Conservation (phyloP, 2,113 vertebrate species). For the Albula goreensis region DNA sequence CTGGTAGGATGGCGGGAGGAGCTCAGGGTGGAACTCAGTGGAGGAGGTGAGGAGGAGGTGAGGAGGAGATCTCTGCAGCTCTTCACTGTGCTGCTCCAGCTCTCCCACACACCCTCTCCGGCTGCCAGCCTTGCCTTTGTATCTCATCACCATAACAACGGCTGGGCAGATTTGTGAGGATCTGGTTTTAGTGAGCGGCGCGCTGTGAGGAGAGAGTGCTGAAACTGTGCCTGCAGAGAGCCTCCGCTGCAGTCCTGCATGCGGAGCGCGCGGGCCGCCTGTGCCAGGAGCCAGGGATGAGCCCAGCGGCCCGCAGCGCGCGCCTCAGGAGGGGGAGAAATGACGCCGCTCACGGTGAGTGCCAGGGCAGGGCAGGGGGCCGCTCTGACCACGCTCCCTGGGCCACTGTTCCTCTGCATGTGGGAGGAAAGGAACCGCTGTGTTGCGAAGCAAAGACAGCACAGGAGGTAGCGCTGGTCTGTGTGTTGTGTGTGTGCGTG, state of each 20-base stretch:
- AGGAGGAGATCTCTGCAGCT: too few relatives aligned
- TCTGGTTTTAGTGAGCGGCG: neutral
- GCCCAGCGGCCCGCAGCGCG: constrained; percentile 37
- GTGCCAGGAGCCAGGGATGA: constrained; percentile 36
- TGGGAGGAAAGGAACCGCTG: constrained; percentile 29
- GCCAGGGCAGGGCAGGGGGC: constrained; percentile 6
- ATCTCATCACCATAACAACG: constrained; percentile 78
- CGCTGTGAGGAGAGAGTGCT: constrained; percentile 3
- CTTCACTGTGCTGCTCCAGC: too few relatives aligned
- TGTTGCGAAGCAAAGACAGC: neutral
- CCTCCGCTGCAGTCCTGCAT: too few relatives aligned
- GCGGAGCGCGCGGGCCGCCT: too few relatives aligned
- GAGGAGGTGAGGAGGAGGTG: too few relatives aligned
- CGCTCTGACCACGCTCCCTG: constrained; percentile 12
- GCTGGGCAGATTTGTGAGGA: constrained; percentile 49
- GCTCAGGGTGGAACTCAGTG: too few relatives aligned
- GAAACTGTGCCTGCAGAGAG: too few relatives aligned
- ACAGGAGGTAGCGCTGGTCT: neutral
- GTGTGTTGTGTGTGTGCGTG: neutral
- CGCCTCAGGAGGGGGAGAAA: constrained; percentile 45
- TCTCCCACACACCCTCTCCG: constrained; percentile 53
- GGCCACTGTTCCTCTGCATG: neutral
- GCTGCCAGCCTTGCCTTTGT: constrained; percentile 65
- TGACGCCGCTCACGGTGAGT: constrained; percentile 63
- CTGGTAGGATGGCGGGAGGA: too few relatives aligned